Conservation (phyloP, 1,140 invertebrate genomes). For the Polypedilum vanderplanki region DNA sequence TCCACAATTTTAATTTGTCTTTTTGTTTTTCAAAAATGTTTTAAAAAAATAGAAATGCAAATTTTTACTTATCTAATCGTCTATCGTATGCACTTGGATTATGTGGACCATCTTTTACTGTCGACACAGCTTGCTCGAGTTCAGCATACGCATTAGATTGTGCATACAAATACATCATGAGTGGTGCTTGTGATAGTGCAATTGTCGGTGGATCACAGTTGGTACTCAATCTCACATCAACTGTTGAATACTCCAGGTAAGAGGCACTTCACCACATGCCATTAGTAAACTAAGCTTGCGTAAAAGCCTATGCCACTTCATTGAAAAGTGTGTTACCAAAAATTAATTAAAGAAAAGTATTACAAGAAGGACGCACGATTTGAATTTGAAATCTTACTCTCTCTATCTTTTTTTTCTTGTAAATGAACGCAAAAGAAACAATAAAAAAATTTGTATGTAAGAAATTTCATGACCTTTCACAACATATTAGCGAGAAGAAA, state of each 20-base stretch:
- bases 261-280: neutral
- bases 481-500: too few relatives aligned
- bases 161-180: slow-evolving; percentile 67
- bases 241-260: slow-evolving; percentile 67
- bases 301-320: too few relatives aligned
- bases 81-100: slow-evolving; percentile 68
- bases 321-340: neutral
- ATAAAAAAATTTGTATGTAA: too few relatives aligned
- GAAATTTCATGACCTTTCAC: too few relatives aligned
- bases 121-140: slow-evolving; percentile 91
- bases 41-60: slow-evolving; percentile 31
- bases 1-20: neutral
- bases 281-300: neutral
- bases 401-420: too few relatives aligned
- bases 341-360: neutral
- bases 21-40: neutral
- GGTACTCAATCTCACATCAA: slow-evolving; percentile 69
- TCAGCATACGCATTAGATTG: slow-evolving; percentile 76
- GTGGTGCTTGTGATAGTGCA: slow-evolving; percentile 79
- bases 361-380: too few relatives aligned
- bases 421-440: too few relatives aligned
- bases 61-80: slow-evolving; percentile 53
- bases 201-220: slow-evolving; percentile 78
- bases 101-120: slow-evolving; percentile 73
- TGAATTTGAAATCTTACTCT: too few relatives aligned